phyloP scores from a whole-genome alignment of 2,888 invertebrate species.

The Melinaea menophilus region DNA sequence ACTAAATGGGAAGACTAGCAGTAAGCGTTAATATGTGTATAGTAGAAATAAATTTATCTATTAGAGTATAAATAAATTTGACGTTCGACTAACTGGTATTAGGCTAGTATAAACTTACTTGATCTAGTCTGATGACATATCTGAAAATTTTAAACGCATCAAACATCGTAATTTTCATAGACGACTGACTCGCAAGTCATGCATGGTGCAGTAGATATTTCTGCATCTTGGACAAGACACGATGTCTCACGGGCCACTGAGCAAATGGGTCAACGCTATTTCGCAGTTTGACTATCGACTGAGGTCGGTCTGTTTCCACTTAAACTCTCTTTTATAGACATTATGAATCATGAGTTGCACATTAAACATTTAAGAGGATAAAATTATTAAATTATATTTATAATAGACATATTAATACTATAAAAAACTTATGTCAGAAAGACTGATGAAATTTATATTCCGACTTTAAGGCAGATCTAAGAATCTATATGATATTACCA shows the following conservation, averaged over 20 bases:
- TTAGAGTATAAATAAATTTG: too few relatives aligned
- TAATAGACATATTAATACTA: too few relatives aligned
- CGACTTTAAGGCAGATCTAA: background rate
- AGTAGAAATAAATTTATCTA: too few relatives aligned
- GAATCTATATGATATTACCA: conserved; percentile 18
- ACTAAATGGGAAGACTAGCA: too few relatives aligned
- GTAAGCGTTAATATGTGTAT: too few relatives aligned
- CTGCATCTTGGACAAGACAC: conserved; percentile 27
- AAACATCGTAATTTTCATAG: conserved; percentile 14
- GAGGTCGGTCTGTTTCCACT: conserved; percentile 5
- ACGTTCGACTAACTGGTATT: too few relatives aligned
- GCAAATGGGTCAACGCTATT: conserved; percentile 30
- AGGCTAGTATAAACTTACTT: background rate
- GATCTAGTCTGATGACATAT: background rate
- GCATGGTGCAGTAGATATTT: conserved; percentile 27
- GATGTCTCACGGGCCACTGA: conserved; percentile 25
- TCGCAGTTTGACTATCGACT: conserved; percentile 24
- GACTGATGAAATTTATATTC: background rate
- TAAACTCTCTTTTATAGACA: background rate
- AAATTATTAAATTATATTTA: background rate
- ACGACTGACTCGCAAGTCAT: conserved; percentile 20
- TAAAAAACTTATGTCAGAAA: too few relatives aligned
- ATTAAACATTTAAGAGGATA: conserved; percentile 1
- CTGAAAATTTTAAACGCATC: background rate
- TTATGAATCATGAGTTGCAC: background rate